Percentiles rank a stretch among this genome's conserved stretches.
Evolutionary conservation across 2,797 vertebrate species (phyloP).

Genomic region (Tangara arthus): DNA sequence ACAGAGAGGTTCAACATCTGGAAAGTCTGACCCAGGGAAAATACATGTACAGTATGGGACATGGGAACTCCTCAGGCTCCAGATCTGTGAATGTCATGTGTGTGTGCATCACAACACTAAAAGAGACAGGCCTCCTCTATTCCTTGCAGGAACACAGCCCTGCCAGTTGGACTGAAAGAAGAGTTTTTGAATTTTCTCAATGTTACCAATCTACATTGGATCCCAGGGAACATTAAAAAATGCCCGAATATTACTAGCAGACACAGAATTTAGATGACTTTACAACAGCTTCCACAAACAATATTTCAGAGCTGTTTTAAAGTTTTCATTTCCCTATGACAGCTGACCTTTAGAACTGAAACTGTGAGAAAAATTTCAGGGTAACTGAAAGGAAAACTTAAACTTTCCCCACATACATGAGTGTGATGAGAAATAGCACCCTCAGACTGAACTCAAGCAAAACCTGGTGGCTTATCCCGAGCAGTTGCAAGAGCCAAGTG

Average conservation of each 20-base stretch:
- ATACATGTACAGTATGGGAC: not conserved
- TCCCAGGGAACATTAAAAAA: not conserved
- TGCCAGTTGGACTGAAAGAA: not conserved
- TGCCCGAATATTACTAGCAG: not conserved
- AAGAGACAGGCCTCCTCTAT: not conserved
- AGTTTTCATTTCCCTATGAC: not conserved
- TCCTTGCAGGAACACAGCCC: not conserved
- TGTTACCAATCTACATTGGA: rapidly evolving
- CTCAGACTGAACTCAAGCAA: not conserved
- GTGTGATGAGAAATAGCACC: not conserved
- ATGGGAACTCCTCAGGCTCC: not conserved
- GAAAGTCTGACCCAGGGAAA: not conserved
- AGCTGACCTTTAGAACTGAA: not conserved
- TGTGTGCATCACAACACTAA: not conserved
- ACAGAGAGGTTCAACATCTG: not conserved
- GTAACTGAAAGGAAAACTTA: not conserved
- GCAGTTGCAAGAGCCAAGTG: not conserved
- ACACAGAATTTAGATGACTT: not conserved
- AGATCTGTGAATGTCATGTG: no score
- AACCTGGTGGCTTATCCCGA: not conserved
- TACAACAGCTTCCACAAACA: not conserved
- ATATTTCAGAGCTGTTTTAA: not conserved
- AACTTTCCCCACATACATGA: rapidly evolving
- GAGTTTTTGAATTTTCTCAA: not conserved
- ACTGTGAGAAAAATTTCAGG: not conserved